These are phyloP conservation scores for Schrankia costaestrigalis DNA, from an alignment of 2,888 invertebrate species.

Conservation along the genomic window DNA sequence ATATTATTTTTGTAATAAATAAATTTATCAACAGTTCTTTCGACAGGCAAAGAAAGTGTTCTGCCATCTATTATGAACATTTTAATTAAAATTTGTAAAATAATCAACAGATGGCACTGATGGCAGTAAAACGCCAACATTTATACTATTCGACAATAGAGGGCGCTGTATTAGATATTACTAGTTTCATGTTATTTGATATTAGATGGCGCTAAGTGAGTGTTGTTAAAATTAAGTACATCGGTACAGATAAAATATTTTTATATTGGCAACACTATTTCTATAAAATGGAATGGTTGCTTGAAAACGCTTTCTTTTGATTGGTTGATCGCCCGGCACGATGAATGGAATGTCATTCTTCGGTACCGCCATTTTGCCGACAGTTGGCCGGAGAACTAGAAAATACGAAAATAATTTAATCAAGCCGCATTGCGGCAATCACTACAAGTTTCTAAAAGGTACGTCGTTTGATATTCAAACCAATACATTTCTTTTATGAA, in stretches of 20 bases:
- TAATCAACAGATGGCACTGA: constrained; percentile 3
- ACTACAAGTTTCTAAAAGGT: constrained; percentile 42
- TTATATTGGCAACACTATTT: constrained; percentile 49
- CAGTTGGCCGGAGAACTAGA: constrained; percentile 18
- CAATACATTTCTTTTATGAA: background rate
- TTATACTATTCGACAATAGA: constrained; percentile 34
- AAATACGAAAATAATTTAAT: constrained; percentile 36
- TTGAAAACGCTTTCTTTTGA: constrained; percentile 59
- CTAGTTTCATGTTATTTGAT: too few relatives aligned
- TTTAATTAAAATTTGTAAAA: background rate
- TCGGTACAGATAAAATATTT: too few relatives aligned
- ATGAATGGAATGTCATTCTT: constrained; percentile 41
- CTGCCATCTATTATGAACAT: constrained; percentile 27
- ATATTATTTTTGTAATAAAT: too few relatives aligned
- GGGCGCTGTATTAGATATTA: constrained; percentile 12
- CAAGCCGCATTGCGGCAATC: constrained; percentile 70
- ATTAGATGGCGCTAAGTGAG: too few relatives aligned
- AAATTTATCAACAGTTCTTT: too few relatives aligned
- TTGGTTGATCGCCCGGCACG: constrained; percentile 52
- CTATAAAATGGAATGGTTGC: constrained; percentile 59
- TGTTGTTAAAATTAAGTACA: too few relatives aligned
- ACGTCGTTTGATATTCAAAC: constrained; percentile 26
- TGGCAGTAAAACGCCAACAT: background rate
- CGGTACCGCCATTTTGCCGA: constrained; percentile 64
- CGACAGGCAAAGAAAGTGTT: too few relatives aligned